Conservation (phyloP, 2,797 vertebrate genomes). For the Ctenopoma kingsleyae region DNA sequence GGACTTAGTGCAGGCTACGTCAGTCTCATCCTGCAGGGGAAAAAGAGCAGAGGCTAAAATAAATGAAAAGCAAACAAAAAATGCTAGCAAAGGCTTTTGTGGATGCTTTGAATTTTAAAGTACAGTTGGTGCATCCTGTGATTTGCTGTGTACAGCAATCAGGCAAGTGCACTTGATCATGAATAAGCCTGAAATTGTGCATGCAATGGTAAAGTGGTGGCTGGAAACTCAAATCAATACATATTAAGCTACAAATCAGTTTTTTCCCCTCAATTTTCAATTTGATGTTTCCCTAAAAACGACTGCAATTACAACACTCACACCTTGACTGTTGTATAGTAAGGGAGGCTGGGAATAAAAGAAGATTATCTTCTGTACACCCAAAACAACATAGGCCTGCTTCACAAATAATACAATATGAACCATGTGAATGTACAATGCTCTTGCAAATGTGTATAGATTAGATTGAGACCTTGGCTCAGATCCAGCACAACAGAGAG, state of each 20-base stretch:
- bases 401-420: constrained; percentile 43
- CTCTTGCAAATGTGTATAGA: constrained; percentile 56
- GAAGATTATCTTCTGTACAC: constrained; percentile 24
- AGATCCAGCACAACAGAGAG: constrained; percentile 47
- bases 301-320: constrained; percentile 32
- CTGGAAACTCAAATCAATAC: constrained; percentile 61
- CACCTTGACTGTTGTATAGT: constrained; percentile 18
- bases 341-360: constrained; percentile 8
- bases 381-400: constrained; percentile 33
- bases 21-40: background rate
- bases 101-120: constrained; percentile 16
- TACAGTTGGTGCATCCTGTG: constrained; percentile 3
- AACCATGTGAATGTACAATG: constrained; percentile 41
- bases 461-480: constrained; percentile 70
- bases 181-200: constrained; percentile 49
- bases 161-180: constrained; percentile 56
- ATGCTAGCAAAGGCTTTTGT: constrained; percentile 7
- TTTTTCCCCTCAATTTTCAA: constrained; percentile 24
- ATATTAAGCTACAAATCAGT: constrained; percentile 28
- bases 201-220: constrained; percentile 29
- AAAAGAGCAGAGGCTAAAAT: constrained; percentile 14
- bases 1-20: constrained; percentile 15
- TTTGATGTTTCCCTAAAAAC: constrained; percentile 35
- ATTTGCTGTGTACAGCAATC: constrained; percentile 54
- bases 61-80: background rate